Evolutionary conservation across 2,797 vertebrate species (phyloP), one percentile per base, ranked within the genome.

Genomic region (Scomberomorus guttatus): DNA sequence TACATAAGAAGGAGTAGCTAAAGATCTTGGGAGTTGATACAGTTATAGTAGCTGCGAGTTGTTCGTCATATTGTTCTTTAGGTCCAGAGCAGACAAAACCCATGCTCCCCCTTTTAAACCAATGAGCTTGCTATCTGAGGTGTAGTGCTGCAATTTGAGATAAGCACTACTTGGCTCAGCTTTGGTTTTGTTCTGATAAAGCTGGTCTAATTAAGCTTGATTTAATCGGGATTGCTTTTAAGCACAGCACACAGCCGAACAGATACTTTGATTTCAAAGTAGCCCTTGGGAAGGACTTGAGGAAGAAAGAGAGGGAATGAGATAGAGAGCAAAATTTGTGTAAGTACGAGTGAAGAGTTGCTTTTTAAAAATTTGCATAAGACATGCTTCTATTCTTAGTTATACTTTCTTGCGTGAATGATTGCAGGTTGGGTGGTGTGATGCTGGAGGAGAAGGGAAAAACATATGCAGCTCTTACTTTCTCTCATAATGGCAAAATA

Each of bases 161-260:
- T 95, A 95, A 96, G 94, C 90, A 91, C 91, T 93, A 86, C 90
- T 94, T 90, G 83, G 89, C 89, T 90, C 81, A 20, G 90, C 90
- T 93, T 88, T 89, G 90, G 91, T 94, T 94, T 94, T 94, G 91
- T 93, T 93, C 91, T 89, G 91, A 92, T 94, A 94, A 93, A 94
- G 93, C 91, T 83, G 90, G 93, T 95, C 95, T 96, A 96, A 96
- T 96, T 95, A 95, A 94, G 94, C 90, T 93, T 95, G 94, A 95
- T 95, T 94, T 95, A 94, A 95, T 95, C 94, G 66, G 87, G 87
- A 92, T 92, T 92, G 90, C 93, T 94, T 93, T 95, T 94, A 95
- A 95, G 92, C 86, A 91, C 89, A 90, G 88, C 88, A 83, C 87
- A 87, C 86, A 82, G 83, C 82, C 79, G 92, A 93, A 91, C 87